Evolutionary conservation across 2,888 invertebrate genomes (phyloP).

Genomic region (Cremastobaeus sp.): DNA sequence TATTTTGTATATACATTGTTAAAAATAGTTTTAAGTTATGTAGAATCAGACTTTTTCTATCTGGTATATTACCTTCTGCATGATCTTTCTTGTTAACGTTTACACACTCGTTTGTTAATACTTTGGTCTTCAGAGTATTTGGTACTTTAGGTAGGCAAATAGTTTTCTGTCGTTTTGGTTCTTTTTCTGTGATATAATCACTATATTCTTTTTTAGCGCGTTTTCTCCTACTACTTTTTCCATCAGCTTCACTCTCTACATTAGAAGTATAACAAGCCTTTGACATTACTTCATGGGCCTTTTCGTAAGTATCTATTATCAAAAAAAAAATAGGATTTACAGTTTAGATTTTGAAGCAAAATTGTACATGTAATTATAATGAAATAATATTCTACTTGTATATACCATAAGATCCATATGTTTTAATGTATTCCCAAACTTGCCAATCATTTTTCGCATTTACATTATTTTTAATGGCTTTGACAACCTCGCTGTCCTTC

Average conservation of each 20-base stretch:
- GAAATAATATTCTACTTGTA: background rate
- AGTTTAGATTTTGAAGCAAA: no score
- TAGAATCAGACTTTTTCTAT: no score
- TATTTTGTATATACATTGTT: no score
- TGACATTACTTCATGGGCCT: background rate
- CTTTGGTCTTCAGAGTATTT: no score
- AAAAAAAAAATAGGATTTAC: no score
- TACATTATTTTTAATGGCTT: background rate
- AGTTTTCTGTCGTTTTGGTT: no score
- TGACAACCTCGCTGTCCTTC: background rate
- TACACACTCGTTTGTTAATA: no score
- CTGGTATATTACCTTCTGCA: no score
- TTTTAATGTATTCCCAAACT: background rate
- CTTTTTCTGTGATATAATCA: no score
- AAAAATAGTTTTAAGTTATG: no score
- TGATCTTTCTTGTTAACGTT: no score
- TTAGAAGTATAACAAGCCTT: background rate
- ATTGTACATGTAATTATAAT: background rate
- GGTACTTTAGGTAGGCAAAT: no score
- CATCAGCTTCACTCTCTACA: background rate
- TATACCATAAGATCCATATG: slow-evolving; percentile 1
- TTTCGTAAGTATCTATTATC: background rate
- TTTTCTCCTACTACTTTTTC: background rate
- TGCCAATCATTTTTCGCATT: background rate
- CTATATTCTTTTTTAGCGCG: background rate